Base-by-base conservation (phyloP, 2,113 vertebrate genomes). In the Hemiprocne comata region DNA sequence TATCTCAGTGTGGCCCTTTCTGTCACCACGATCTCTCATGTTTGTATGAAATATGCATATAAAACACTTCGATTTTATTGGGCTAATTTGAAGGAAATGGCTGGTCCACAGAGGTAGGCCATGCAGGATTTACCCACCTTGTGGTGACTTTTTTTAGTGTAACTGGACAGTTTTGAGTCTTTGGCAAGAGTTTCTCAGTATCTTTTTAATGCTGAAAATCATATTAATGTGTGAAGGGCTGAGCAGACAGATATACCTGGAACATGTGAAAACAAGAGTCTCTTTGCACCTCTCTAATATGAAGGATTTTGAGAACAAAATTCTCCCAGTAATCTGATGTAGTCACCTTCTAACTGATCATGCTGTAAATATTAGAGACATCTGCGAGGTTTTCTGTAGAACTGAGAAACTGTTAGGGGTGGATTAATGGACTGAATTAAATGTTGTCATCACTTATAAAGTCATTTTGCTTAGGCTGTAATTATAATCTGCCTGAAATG, bases 391-490 rank as follows among this genome's bases (percentile, higher is more conserved):
- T 71, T 71, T 67, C 64, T 50, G 53, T 18, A 65, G 60, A 85
- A 46, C 82, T 51, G 67, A 60, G 64, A 48, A 83, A 55, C 77
- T 72, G 74, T 87, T 42, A 70, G 76, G 72, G 55, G 60, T 66
- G 76, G 48, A 75, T 94, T 94, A 95, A 95, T 84, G 60, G 67
- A 25, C 82, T 64, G 92, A 86, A 93, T 81, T 86, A 92, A 91
- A 85, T 81, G 90, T 83, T 90, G 85, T 57, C 69, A 90, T 84
- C 65, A 23, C 55, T 75, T 67, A 71, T 85, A 71, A 85, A 95
- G 72, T 91, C 85, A 42, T 57, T 80, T 95, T 91, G 44, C 78
- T 80, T 55, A 55, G 91, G 34, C 87, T 93, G 70, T 89, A 95
- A 96, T 88, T 94, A 89, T 60, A 31, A 94, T 62, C 81, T 73